Base-by-base conservation (phyloP, 2,888 invertebrate genomes). In the Ophioninae sp. region DNA sequence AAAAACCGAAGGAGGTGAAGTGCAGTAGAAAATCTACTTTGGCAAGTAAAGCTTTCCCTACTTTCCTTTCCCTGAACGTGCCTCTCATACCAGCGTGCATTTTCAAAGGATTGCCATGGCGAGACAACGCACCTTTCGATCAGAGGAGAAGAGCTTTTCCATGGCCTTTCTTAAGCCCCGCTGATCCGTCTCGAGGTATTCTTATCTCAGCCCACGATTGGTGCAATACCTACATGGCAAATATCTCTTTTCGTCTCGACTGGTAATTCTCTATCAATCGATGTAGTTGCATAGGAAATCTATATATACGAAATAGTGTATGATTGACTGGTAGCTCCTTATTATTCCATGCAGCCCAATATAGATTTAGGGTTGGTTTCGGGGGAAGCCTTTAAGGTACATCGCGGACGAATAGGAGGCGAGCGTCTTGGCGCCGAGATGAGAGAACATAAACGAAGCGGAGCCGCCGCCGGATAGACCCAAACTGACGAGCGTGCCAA, bases 391-490 rank as follows among this genome's bases (percentile, higher is more conserved):
- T 64, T 56, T 73, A 39, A 56, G 7, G 64, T 75, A 37, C 41
- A 64, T n/a, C 56, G 58, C 13, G 59, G 58, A 41, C 59, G 41
- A 76, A 39, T 67, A 75, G 5, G 67, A 30, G 30, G 30, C 30
- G 30, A 59, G 22, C 61, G 63, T 67, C 22, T 64, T 13, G 51
- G 65, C 58, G 58, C 23, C 67, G 67, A 59, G 30, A 30, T 37
- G 64, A 56, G 65, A 44, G 75, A 76, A 71, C 44, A 61, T 58
- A 61, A 78, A 56, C 63, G 51, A 73, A 37, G 56, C 39, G n/a
- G 39, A 63, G 75, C 58, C 72, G 68, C 56, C 67, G 76, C 23
- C 71, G 82, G 78, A 78, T 72, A 79, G 20, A 81, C n/a, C 65
- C 20, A 41, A 65, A 79, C 23, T 82, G 73, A 77, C 69, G 69